These are phyloP conservation scores for Zelleria hepariella DNA, from an alignment of 2,888 invertebrate species.

Conservation along the genomic window DNA sequence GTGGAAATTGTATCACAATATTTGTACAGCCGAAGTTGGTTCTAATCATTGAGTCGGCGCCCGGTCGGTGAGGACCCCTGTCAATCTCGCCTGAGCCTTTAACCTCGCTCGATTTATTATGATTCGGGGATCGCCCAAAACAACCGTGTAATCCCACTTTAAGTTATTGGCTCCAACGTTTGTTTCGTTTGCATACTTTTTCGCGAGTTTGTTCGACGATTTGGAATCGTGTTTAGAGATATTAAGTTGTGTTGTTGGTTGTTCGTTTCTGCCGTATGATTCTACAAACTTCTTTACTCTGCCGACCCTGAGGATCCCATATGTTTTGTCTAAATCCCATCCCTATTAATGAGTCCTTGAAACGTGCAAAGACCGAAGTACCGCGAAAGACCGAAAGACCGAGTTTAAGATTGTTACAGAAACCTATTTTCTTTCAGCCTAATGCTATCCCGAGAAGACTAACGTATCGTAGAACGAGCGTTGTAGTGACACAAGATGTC, in stretches of 20 bases:
- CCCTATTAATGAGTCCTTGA: no score
- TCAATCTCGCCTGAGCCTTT: constrained; percentile 51
- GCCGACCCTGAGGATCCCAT: no score
- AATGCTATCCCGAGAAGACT: no score
- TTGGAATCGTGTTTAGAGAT: not conserved
- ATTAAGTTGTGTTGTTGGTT: not conserved
- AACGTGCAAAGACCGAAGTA: no score
- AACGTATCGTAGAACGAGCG: no score
- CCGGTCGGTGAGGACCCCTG: constrained; percentile 19
- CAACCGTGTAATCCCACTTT: constrained; percentile 6
- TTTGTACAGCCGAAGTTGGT: not conserved
- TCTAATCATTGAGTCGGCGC: not conserved
- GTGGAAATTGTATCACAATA: not conserved
- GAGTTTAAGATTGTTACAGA: no score
- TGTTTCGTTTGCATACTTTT: not conserved
- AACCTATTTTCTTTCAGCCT: no score
- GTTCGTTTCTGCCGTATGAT: not conserved
- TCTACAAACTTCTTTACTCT: no score
- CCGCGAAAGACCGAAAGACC: no score
- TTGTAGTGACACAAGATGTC: no score
- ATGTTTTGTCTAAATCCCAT: no score
- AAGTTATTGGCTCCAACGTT: constrained; percentile 5
- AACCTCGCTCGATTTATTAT: constrained; percentile 57
- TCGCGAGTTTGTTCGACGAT: not conserved
- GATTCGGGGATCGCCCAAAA: constrained; percentile 23